Conservation (phyloP, 1,140 invertebrate genomes). For the Drosophila grimshawi region DNA sequence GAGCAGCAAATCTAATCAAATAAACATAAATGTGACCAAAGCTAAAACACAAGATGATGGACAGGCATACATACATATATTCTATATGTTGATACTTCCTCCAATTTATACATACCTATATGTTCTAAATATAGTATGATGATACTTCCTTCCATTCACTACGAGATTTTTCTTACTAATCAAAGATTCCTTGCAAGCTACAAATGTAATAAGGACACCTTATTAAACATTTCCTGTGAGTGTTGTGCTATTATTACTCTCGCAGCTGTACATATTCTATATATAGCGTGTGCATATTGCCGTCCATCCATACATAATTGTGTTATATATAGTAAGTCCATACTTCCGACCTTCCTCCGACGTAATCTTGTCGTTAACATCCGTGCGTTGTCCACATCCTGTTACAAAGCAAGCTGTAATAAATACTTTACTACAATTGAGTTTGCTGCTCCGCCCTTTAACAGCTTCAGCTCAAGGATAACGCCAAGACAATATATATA, state of each 20-base stretch:
- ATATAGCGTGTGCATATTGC: background rate
- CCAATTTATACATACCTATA: background rate
- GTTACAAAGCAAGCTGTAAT: constrained; percentile 18
- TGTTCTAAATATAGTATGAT: no score
- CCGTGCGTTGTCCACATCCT: constrained; percentile 11
- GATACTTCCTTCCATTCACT: no score
- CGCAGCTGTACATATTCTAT: background rate
- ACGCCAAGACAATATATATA: constrained; percentile 1
- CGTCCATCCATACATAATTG: background rate
- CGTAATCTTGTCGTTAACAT: constrained; percentile 16
- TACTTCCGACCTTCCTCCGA: background rate
- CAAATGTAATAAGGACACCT: no score
- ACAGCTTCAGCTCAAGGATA: constrained; percentile 26
- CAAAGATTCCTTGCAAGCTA: no score
- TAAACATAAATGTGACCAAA: constrained; percentile 28
- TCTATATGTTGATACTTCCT: background rate
- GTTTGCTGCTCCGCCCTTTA: constrained; percentile 7
- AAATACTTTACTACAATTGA: constrained; percentile 15
- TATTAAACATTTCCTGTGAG: no score
- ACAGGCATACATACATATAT: background rate
- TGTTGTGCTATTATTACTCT: no score
- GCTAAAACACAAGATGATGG: constrained; percentile 23
- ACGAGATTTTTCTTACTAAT: no score
- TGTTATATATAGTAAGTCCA: no score
- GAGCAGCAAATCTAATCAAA: constrained; percentile 28